Conservation (phyloP, 2,113 vertebrate species). For the Charina bottae region DNA sequence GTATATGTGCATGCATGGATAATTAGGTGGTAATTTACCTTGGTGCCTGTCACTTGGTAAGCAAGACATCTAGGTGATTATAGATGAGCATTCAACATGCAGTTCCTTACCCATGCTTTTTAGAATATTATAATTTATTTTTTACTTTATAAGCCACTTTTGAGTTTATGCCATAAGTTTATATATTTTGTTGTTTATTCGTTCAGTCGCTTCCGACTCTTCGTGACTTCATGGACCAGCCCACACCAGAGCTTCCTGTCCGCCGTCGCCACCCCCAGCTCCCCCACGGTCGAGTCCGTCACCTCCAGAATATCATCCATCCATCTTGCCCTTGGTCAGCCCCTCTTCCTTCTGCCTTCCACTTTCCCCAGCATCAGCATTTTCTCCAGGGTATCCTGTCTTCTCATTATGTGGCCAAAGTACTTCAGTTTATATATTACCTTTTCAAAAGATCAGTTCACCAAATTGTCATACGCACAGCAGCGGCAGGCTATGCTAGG, state of each 20-base stretch:
- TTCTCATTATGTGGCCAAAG: too few relatives aligned
- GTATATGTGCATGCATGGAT: not conserved
- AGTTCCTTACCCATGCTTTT: not conserved
- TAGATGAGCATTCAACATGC: not conserved
- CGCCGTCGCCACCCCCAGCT: too few relatives aligned
- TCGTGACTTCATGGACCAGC: too few relatives aligned
- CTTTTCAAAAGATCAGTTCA: not conserved
- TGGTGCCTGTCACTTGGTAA: not conserved
- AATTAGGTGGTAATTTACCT: not conserved
- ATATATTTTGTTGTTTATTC: too few relatives aligned
- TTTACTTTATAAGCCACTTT: not conserved
- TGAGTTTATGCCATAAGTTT: constrained; percentile 5
- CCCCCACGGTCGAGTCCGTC: too few relatives aligned
- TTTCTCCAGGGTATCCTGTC: too few relatives aligned
- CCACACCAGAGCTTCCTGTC: too few relatives aligned
- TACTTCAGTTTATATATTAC: not conserved
- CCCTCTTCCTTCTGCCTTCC: too few relatives aligned
- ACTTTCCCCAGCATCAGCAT: too few relatives aligned
- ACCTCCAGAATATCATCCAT: too few relatives aligned
- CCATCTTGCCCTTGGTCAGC: too few relatives aligned
- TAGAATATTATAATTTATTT: not conserved
- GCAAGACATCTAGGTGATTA: not conserved
- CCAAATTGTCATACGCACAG: not conserved
- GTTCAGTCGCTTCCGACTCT: too few relatives aligned
- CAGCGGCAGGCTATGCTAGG: not conserved